phyloP scores from a whole-genome alignment of 2,797 vertebrate species.

The Enteromius unitaeniatus region DNA sequence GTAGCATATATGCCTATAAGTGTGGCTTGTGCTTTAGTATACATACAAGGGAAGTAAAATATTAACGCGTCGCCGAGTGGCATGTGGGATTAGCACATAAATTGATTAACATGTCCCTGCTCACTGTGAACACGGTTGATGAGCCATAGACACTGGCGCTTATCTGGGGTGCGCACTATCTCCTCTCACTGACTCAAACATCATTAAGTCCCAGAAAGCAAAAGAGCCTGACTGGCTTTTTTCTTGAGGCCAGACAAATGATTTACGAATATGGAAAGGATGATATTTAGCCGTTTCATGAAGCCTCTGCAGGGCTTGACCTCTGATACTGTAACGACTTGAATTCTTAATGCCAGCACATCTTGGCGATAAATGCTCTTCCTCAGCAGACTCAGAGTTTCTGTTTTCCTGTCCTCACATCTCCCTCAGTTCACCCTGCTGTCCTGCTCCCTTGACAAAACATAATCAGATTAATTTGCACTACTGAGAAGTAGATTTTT shows the following conservation, averaged over 20 bases:
- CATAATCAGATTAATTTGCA: conserved; percentile 40
- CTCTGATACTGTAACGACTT: conserved; percentile 46
- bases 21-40: conserved; percentile 19
- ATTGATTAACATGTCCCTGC: conserved; percentile 62
- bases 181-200: conserved; percentile 53
- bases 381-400: conserved; percentile 8
- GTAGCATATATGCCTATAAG: background rate
- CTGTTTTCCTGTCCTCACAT: background rate
- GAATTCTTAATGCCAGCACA: conserved; percentile 53
- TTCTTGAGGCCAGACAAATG: conserved; percentile 52
- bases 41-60: conserved; percentile 45
- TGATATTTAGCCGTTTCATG: conserved; percentile 58
- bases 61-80: conserved; percentile 52
- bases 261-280: conserved; percentile 60
- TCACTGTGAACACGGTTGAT: conserved; percentile 50
- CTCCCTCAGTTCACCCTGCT: conserved; percentile 10
- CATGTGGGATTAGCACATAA: conserved; percentile 53
- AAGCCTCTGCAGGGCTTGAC: conserved; percentile 54
- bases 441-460: conserved; percentile 22
- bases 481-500: conserved; percentile 18
- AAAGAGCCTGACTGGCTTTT: conserved; percentile 42
- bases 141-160: conserved; percentile 51
- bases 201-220: conserved; percentile 58
- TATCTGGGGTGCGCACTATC: conserved; percentile 60
- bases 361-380: conserved; percentile 18